A percentile compares a stretch with the other conserved stretches of the same genome.
Conservation (phyloP, 2,888 invertebrate genomes). For the Pyrochroa serraticornis region DNA sequence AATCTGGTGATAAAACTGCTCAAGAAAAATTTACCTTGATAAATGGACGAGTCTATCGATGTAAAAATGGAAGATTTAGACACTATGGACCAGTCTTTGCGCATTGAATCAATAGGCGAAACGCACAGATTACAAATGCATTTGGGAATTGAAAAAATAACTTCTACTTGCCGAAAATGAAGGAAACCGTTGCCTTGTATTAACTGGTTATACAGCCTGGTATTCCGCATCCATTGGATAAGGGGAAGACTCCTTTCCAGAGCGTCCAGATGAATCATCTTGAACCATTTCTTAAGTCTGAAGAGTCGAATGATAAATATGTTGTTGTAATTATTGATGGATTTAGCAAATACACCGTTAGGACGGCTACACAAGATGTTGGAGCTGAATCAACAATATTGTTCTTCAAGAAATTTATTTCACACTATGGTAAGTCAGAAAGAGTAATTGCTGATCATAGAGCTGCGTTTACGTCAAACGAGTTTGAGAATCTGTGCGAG, state of each 20-base stretch:
- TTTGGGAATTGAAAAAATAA: constrained; percentile 30
- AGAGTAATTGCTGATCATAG: constrained; percentile 41
- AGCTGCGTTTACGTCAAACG: constrained; percentile 38
- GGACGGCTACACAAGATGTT: constrained; percentile 17
- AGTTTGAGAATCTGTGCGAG: constrained; percentile 35
- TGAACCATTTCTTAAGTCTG: constrained; percentile 5
- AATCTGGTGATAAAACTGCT: constrained; percentile 24
- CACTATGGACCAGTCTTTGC: constrained; percentile 21
- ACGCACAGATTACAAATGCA: constrained; percentile 24
- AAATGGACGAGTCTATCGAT: constrained; percentile 30
- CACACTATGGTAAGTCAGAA: constrained; percentile 39
- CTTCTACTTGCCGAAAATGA: constrained; percentile 35
- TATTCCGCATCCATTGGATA: constrained; percentile 11
- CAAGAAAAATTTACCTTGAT: constrained; percentile 27
- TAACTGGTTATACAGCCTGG: constrained; percentile 25
- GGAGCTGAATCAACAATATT: constrained; percentile 10
- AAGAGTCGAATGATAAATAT: constrained; percentile 10
- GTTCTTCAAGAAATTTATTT: constrained; percentile 22
- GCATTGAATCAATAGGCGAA: constrained; percentile 19
- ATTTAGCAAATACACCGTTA: constrained; percentile 24
- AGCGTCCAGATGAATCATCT: constrained; percentile 16
- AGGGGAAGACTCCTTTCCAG: constrained; percentile 12
- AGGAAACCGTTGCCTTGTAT: constrained; percentile 28
- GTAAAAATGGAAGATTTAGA: constrained; percentile 7
- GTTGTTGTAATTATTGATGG: constrained; percentile 13